Base-by-base conservation (phyloP, 2,113 vertebrate species). In the Psilopsiagon aymara region DNA sequence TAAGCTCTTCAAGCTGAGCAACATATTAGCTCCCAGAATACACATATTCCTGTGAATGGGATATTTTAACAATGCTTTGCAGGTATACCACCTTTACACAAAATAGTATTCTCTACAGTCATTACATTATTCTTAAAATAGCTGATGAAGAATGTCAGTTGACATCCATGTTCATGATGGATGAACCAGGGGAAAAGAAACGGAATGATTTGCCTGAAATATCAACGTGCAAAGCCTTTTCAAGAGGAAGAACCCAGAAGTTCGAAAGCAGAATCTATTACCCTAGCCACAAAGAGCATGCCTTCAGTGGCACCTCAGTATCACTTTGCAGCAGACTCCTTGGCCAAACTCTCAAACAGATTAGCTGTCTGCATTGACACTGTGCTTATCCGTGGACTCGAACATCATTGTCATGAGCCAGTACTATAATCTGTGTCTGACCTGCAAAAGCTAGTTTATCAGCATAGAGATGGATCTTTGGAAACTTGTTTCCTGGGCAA, bases 51-150 rank as follows among this genome's bases (percentile, higher is more conserved):
- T 3, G 4, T 75, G 73, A 92, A 93, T 49, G n/a, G 43, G 68
- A 55, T 39, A 68, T 84, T 92, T 93, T 62, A 95, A 93, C 86
- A 92, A 82, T 82, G 76, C 84, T 88, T 91, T 85, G 75, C 88
- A 92, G 77, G 71, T 84, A 80, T 91, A 88, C 77, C 64, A 90
- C 28, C 51, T 86, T 88, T 93, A 51, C 79, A 68, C 29, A 73
- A 94, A 95, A 92, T 90, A 63, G 46, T 77, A 91, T 86, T 91
- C 82, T 86, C 85, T 77, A 31, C 11, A 94, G 69, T 81, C 88
- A n/a, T 60, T 84, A 51, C 41, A 73, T 90, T 84, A 52, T 69
- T 91, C 90, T 91, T 77, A 89, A 86, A 96, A 94, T 79, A 96
- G 77, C 66, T 76, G 37, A 60, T 15, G 83, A 93, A 84, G 62